Evolutionary conservation across 2,113 vertebrate genomes (phyloP).

Genomic region (Periophthalmus modestus): DNA sequence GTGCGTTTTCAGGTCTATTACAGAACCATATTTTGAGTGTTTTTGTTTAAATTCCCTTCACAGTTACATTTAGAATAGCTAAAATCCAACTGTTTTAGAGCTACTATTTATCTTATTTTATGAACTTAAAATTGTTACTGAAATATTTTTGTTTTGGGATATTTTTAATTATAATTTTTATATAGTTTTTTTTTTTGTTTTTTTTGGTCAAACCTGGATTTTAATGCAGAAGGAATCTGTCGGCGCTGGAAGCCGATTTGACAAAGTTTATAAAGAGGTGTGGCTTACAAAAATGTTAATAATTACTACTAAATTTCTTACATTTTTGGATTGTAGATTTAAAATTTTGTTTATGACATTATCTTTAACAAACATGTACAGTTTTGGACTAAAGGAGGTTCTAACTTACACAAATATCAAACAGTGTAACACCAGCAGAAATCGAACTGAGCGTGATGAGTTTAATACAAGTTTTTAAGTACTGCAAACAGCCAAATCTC

Average conservation of each 20-base stretch:
- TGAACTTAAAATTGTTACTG: constrained; percentile 4
- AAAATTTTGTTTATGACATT: neutral
- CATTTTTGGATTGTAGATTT: neutral
- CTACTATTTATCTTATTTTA: neutral
- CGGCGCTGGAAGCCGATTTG: constrained; percentile 10
- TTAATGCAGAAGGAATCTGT: neutral
- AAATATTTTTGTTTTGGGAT: neutral
- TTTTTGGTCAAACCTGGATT: neutral
- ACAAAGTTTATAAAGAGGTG: neutral
- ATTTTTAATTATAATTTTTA: too few species aligned
- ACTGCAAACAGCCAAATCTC: neutral
- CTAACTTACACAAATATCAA: neutral
- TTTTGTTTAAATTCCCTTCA: neutral
- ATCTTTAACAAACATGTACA: neutral
- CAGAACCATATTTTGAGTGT: neutral
- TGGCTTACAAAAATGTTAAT: neutral
- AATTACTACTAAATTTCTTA: neutral
- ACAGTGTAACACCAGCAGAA: neutral
- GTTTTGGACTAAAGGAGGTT: neutral
- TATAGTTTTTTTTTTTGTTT: neutral
- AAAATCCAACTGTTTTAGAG: neutral
- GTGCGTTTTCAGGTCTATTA: neutral
- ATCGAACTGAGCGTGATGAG: neutral
- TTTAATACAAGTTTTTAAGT: neutral
- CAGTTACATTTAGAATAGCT: neutral